Base-by-base conservation (phyloP, 1,140 invertebrate genomes). In the Aphaenogaster rudis region DNA sequence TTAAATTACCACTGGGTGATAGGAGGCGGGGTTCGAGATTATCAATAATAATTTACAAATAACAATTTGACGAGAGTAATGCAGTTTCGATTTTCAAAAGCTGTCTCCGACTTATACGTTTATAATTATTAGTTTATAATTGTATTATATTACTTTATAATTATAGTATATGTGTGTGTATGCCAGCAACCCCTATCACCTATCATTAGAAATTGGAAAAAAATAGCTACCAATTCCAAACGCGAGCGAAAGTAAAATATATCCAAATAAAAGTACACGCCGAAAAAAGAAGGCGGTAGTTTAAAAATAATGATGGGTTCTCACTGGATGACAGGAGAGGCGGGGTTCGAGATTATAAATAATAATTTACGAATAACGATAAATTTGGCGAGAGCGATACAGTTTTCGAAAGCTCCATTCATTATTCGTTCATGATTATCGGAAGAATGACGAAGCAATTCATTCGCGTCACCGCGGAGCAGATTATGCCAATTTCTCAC, bases 401-500 rank as follows among this genome's bases (percentile, higher is more conserved):
- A 61, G 2, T 13, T 63, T 28, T 63, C 54, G 9, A 21, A 57
- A n/a, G 7, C 21, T 45, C 17, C 5, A 39, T 48, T 45, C 2
- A 21, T 28, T n/a, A 9, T 50, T 79, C 33, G 13, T 54, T 39
- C 17, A 33, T 3, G 13, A 54, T 52, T 17, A 57, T 15, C 1
- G 39, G 6, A 61, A 57, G 17, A 13, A 48, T 36, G 21, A 67
- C n/a, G 36, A 45, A 17, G 11, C 11, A 21, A 42, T 69, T 54
- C 3, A 54, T 45, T 52, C 42, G 36, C 28, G 42, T n/a, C 11
- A 36, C 54, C 17, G 42, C 67, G 11, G 11, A 33, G 48, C 39
- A 48, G 59, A 84, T 76, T 76, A 76, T 63, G 80, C 42, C 54
- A 74, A 48, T 76, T 63, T 61, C 79, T 61, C 80, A 54, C 54